Base-by-base conservation (phyloP, 2,888 invertebrate genomes). In the Lamellibrachia columna region DNA sequence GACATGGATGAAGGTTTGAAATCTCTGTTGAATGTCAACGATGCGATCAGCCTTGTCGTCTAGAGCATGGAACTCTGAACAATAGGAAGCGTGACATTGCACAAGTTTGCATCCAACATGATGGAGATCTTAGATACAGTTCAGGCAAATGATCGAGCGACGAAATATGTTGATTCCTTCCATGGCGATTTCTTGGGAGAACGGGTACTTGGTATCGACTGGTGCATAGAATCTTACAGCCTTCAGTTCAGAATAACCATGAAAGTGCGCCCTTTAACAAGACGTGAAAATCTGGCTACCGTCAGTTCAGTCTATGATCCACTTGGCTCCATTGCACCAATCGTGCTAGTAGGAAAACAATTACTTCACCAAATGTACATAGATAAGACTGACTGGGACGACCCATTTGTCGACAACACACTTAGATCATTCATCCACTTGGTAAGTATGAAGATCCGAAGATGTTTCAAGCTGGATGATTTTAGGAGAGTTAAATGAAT, bases 291-390 rank as follows among this genome's bases (percentile, higher is more conserved):
- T 9, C 91, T 95, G 9, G 94, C 94, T 4, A 93, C 94, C 8
- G 93, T 94, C 9, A 92, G 92, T 53, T 94, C 93, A 1, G 90
- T 95, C 4, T 94, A 94, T 92, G 95, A 94, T 92, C 94, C 95
- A 0, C 92, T 95, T 90, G 94, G 94, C 9, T 92, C 94, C 60
- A 93, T 95, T 53, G 92, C 94, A 0, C 94, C 94, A 52, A 93
- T 94, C 52, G n/a, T 93, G 15, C 92, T 94, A 8, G 60, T 92
- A 6, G 93, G 93, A 22, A 94, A 94, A 90, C 91, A 93, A 90
- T 93, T 94, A 9, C 90, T 94, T 6, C 94, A 94, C 75, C 53
- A 93, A 52, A 92, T 93, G 90, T 94, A 94, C 58, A 60, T n/a
- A n/a, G 60, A 93, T 8, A 90, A 1, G 93, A 92, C 92, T 94